A percentile compares a stretch with the other conserved stretches of the same genome.
Conservation (phyloP, 2,113 vertebrate species). For the Merops nubicus region DNA sequence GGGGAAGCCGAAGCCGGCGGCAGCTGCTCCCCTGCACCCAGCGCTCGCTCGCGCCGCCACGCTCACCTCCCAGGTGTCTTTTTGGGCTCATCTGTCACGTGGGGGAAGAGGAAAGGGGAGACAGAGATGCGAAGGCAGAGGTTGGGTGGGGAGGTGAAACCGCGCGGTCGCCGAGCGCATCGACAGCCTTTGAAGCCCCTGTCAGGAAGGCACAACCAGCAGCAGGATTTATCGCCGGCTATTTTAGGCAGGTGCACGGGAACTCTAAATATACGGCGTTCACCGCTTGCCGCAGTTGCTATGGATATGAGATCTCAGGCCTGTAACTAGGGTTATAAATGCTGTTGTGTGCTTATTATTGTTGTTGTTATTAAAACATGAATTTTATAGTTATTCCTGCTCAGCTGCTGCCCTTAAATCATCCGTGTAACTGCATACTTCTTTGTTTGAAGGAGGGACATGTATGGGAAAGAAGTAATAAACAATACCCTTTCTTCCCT, state of each 20-base stretch:
- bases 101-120: not conserved
- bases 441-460: constrained; percentile 10
- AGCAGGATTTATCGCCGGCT: constrained; percentile 57
- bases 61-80: not conserved
- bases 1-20: rapidly evolving
- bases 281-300: constrained; percentile 61
- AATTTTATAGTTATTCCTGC: constrained; percentile 50
- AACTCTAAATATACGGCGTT: constrained; percentile 62
- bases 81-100: not conserved
- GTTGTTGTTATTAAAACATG: constrained; percentile 64
- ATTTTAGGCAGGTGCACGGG: constrained; percentile 67
- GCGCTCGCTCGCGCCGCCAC: not conserved
- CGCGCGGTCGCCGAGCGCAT: not conserved
- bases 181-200: not conserved
- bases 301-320: constrained; percentile 64
- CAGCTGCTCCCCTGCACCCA: not conserved
- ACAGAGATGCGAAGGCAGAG: rapidly evolving
- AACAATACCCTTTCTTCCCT: not conserved
- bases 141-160: not conserved
- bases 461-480: not conserved
- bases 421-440: not conserved
- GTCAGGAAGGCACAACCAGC: constrained; percentile 48
- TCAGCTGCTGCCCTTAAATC: constrained; percentile 48
- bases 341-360: constrained; percentile 60
- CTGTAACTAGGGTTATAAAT: constrained; percentile 65